Evolutionary conservation across 2,797 vertebrate species (phyloP).

Genomic region (Karalla daura): DNA sequence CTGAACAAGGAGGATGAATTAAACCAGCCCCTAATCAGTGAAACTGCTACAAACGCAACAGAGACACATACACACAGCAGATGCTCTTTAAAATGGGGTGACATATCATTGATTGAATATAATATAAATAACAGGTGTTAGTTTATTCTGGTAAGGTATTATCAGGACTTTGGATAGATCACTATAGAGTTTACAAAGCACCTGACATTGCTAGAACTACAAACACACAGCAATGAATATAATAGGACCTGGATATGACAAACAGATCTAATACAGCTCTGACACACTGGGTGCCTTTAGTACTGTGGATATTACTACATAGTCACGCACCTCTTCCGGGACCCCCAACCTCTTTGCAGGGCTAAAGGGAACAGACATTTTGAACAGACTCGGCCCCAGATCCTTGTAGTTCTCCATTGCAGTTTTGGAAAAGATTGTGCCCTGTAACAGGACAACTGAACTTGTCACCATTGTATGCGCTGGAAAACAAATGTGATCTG

Average conservation of each 20-base stretch:
- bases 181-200: not conserved
- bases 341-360: conserved; percentile 91
- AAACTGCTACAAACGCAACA: conserved; percentile 5
- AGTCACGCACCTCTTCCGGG: conserved; percentile 90
- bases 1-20: conserved; percentile 67
- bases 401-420: conserved; percentile 91
- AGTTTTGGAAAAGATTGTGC: conserved; percentile 90
- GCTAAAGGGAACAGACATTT: conserved; percentile 58
- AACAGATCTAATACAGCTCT: not conserved
- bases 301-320: not conserved
- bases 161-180: not conserved
- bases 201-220: not conserved
- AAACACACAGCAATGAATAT: not conserved
- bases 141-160: not conserved
- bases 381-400: conserved; percentile 74
- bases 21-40: not conserved
- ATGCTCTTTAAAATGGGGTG: too few species aligned
- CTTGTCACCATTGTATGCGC: too few species aligned
- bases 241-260: not conserved
- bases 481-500: too few species aligned
- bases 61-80: not conserved
- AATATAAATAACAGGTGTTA: not conserved
- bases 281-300: not conserved
- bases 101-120: too few species aligned
- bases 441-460: conserved; percentile 77